phyloP scores from a whole-genome alignment of 2,113 vertebrate species.

The Morone chrysops region DNA sequence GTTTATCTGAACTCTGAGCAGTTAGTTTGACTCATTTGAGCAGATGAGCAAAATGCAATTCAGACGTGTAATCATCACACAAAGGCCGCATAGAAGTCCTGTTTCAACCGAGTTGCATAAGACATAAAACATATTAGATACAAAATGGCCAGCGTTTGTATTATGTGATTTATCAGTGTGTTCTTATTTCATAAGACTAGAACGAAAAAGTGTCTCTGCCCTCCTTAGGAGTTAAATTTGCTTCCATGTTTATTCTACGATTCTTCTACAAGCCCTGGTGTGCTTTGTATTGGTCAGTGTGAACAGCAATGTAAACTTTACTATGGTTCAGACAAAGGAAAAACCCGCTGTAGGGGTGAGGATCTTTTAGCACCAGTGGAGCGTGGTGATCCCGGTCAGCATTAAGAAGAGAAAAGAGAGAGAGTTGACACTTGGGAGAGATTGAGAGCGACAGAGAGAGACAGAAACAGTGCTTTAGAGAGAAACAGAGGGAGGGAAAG shows the following conservation, averaged over 20 bases:
- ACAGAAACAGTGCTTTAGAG: slow-evolving; percentile 14
- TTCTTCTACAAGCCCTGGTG: background rate
- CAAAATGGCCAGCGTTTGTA: background rate
- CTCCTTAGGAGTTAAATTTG: too few species aligned
- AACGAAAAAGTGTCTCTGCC: background rate
- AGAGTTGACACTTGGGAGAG: slow-evolving; percentile 6
- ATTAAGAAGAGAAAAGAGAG: background rate
- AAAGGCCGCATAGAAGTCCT: background rate
- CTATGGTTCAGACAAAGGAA: background rate
- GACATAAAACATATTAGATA: background rate
- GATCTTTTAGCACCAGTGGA: slow-evolving; percentile 18
- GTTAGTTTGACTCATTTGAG: slow-evolving; percentile 38
- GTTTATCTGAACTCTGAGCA: slow-evolving; percentile 47
- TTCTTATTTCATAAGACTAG: background rate
- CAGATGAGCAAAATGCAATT: slow-evolving; percentile 41
- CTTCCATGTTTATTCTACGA: background rate
- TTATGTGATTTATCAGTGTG: background rate
- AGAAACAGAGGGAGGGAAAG: slow-evolving; percentile 19
- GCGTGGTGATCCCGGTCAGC: slow-evolving; percentile 14
- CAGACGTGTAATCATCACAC: background rate
- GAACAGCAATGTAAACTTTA: slow-evolving; percentile 2
- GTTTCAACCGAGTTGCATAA: background rate
- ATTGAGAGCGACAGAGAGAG: slow-evolving; percentile 1
- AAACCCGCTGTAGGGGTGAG: background rate
- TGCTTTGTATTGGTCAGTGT: background rate